Conservation (phyloP, 2,113 vertebrate genomes). For the Lycocorax pyrrhopterus region DNA sequence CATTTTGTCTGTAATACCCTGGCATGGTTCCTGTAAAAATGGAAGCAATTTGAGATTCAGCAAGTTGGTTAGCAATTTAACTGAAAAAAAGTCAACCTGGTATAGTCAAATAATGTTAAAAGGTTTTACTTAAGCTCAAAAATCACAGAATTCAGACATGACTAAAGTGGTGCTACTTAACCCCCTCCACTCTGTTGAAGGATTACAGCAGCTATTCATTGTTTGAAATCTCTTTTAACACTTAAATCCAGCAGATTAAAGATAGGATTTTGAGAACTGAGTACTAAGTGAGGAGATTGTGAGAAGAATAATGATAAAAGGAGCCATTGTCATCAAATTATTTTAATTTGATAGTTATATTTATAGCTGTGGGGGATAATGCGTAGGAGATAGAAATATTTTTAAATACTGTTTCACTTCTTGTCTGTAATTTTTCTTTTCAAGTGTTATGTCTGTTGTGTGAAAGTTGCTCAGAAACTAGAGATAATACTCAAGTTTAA, state of each 20-base stretch:
- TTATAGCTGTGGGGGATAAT: constrained; percentile 10
- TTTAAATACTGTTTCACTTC: constrained; percentile 38
- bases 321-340: background rate
- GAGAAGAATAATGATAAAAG: constrained; percentile 28
- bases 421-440: constrained; percentile 32
- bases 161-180: constrained; percentile 43
- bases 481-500: background rate
- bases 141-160: constrained; percentile 45
- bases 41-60: constrained; percentile 67
- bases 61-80: constrained; percentile 60
- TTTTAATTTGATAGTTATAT: constrained; percentile 38
- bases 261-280: background rate
- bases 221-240: constrained; percentile 5
- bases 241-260: constrained; percentile 9
- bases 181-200: background rate
- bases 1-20: constrained; percentile 69
- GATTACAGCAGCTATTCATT: background rate
- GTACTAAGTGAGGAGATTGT: background rate
- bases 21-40: constrained; percentile 61
- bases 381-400: constrained; percentile 32
- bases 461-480: background rate
- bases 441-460: background rate
- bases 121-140: constrained; percentile 46
- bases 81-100: background rate
- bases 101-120: constrained; percentile 57